Percentiles rank a stretch among this genome's conserved stretches.
Conservation (phyloP, 1,140 invertebrate species). For the Drosophila burlai region DNA sequence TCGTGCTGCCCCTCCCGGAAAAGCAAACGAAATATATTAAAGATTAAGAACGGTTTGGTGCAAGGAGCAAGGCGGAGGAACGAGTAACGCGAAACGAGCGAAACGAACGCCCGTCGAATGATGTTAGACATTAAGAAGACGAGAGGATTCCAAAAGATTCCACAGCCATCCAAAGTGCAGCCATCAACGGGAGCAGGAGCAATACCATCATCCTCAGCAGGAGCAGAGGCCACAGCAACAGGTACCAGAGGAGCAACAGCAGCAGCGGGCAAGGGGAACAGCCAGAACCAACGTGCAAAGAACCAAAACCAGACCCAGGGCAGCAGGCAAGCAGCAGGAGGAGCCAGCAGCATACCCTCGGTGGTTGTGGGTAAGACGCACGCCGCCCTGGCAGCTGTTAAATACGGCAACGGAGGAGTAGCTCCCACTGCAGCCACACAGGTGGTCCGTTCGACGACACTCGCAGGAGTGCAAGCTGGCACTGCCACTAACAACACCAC, state of each 20-base stretch:
- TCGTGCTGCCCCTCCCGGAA: not conserved
- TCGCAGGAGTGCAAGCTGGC: not conserved
- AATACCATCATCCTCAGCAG: conserved; percentile 9
- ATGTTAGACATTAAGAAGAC: conserved; percentile 80
- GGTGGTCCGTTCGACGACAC: conserved; percentile 10
- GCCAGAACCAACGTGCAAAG: not conserved
- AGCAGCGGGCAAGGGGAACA: not conserved
- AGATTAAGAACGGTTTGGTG: not conserved
- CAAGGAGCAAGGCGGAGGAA: conserved; percentile 10
- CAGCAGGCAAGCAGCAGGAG: not conserved
- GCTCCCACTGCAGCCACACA: conserved; percentile 7
- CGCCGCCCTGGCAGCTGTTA: conserved; percentile 32
- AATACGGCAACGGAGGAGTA: conserved; percentile 39
- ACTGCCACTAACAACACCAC: not conserved
- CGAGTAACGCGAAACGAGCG: not conserved
- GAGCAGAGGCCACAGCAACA: conserved; percentile 18
- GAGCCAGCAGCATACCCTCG: not conserved
- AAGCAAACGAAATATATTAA: not conserved
- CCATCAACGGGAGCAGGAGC: conserved; percentile 14
- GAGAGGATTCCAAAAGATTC: conserved; percentile 78
- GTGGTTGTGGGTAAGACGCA: conserved; percentile 20
- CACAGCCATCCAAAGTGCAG: conserved; percentile 66
- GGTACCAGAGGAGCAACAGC: conserved; percentile 3
- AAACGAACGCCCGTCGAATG: conserved; percentile 61
- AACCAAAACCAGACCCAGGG: not conserved